Base-by-base conservation (phyloP, 1,140 invertebrate species). In the Lepidurus couesii region DNA sequence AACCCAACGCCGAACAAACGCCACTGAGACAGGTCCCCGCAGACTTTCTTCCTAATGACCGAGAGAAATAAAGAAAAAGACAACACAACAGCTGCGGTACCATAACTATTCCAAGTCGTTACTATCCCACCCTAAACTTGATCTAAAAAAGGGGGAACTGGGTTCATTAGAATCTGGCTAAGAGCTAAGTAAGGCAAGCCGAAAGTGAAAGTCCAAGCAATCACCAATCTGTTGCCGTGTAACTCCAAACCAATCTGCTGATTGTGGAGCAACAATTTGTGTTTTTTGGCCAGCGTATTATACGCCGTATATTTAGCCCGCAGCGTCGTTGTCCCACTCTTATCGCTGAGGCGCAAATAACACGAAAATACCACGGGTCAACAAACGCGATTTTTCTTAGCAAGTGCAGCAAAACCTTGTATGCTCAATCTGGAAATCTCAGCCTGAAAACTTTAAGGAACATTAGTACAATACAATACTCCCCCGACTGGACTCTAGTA, bases 131-230 rank as follows among this genome's bases (percentile, higher is more conserved):
- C 53, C 53, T 65, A 65, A 65, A 65, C 53, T 65, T 65, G 53
- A 65, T 21, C 16, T 7, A 13, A 16, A 65, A 65, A 65, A n/a
- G 53, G 21, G 53, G 21, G 53, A 65, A 65, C 53, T 65, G 53
- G 53, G 53, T 65, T 65, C 53, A 65, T 65, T 65, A 65, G 53
- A 65, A 65, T 65, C 21, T 21, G 53, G 53, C 21, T 13, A n/a
- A 65, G 16, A 7, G 10, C 45, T 65, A 65, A 65, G 53, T 65
- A 65, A 7, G 53, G 16, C 16, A 65, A 9, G 21, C 53, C 21
- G 53, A 65, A 65, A 65, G 53, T 65, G 53, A 65, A 65, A 65
- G 53, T 65, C 13, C 53, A 13, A 47, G 10, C 53, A 65, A 65
- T 16, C 21, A 21, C 16, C 10, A 65, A 65, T 65, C 53, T 16